A percentile compares a stretch with the other conserved stretches of the same genome.
phyloP scores from a whole-genome alignment of 2,797 vertebrate species.

The Rhabdophis nuchalis region DNA sequence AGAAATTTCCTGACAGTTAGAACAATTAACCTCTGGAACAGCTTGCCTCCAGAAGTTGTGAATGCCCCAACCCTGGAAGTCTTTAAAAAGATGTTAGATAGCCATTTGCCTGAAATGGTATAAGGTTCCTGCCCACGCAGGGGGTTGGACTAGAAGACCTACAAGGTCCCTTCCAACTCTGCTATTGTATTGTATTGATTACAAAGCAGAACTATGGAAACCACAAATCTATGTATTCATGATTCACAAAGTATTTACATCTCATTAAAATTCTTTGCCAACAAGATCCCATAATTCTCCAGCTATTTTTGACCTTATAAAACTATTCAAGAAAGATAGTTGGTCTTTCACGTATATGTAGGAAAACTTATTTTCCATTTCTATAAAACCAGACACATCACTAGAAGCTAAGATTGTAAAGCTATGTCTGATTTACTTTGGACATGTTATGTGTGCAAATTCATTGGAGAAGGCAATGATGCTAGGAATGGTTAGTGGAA shows the following conservation, averaged over 20 bases:
- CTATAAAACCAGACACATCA: background rate
- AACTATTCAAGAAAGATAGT: background rate
- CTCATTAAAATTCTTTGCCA: slow-evolving; percentile 16
- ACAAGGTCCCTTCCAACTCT: too few species aligned
- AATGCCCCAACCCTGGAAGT: too few species aligned
- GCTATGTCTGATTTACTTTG: background rate
- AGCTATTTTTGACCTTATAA: background rate
- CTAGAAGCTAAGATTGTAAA: background rate
- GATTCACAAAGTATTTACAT: slow-evolving; percentile 14
- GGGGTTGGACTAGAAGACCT: too few species aligned
- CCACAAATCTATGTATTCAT: background rate
- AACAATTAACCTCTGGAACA: too few species aligned
- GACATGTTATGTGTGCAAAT: background rate
- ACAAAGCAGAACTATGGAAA: slow-evolving; percentile 13
- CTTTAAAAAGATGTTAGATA: too few species aligned
- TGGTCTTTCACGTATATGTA: background rate
- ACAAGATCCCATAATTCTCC: slow-evolving; percentile 17
- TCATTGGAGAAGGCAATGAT: background rate
- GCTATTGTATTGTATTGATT: too few species aligned
- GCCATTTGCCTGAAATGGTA: too few species aligned
- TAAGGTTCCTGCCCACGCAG: too few species aligned
- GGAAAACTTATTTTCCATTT: background rate
- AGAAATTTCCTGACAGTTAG: too few species aligned
- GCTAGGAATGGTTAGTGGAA: background rate
- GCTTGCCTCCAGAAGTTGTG: too few species aligned